phyloP scores from a whole-genome alignment of 1,140 invertebrate species.

The Episyrphus balteatus region DNA sequence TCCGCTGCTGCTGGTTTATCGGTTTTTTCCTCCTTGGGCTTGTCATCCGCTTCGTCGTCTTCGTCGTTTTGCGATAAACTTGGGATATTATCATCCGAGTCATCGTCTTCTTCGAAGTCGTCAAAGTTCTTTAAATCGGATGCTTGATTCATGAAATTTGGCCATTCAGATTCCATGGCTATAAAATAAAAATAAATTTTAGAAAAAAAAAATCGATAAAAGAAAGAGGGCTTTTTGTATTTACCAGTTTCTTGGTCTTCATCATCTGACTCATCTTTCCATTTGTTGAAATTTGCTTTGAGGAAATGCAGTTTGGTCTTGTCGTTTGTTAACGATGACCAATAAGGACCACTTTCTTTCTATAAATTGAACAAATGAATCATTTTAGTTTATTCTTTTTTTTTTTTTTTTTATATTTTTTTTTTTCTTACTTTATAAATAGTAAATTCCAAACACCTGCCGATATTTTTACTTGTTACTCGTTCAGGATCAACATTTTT shows the following conservation, averaged over 20 bases:
- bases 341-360: conserved; percentile 54
- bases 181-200: conserved; percentile 18
- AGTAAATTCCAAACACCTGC: conserved; percentile 66
- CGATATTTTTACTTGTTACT: conserved; percentile 53
- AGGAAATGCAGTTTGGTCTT: conserved; percentile 90
- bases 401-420: conserved; percentile 3
- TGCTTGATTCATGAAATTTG: conserved; percentile 27
- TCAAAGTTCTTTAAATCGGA: too few relatives aligned
- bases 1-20: too few relatives aligned
- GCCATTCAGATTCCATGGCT: conserved; percentile 23
- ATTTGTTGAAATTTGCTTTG: conserved; percentile 93
- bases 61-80: conserved; percentile 32
- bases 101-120: conserved; percentile 22
- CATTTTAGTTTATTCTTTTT: conserved; percentile 48
- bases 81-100: conserved; percentile 32
- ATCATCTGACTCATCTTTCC: conserved; percentile 86
- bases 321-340: conserved; percentile 79
- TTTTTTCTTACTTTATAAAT: conserved; percentile 41
- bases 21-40: too few relatives aligned
- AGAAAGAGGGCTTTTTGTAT: background rate
- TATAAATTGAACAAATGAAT: conserved; percentile 22
- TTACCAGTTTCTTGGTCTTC: conserved; percentile 19
- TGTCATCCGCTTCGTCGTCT: conserved; percentile 15
- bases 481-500: conserved; percentile 73
- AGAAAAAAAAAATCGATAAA: background rate